These are phyloP conservation scores for Eristalis pertinax DNA, from an alignment of 2,888 invertebrate species.

Conservation along the genomic window DNA sequence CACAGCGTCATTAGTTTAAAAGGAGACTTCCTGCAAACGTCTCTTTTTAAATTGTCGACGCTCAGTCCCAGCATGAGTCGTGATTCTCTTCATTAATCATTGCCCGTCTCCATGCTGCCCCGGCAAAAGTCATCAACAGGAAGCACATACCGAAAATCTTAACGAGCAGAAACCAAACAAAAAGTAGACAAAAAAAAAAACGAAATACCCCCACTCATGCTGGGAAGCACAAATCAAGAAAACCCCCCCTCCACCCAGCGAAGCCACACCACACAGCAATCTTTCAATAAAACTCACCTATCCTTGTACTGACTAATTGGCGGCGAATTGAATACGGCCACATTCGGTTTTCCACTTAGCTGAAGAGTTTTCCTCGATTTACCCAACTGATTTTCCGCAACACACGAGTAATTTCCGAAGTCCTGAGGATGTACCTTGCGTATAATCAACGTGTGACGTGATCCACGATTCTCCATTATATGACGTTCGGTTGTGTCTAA, in stretches of 20 bases:
- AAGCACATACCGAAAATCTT: constrained; percentile 37
- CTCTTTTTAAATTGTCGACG: neutral
- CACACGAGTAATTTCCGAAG: constrained; percentile 88
- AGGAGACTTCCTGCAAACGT: neutral
- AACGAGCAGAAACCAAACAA: constrained; percentile 36
- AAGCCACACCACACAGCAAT: neutral
- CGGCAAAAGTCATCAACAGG: constrained; percentile 1
- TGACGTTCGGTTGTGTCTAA: constrained; percentile 86
- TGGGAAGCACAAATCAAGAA: neutral
- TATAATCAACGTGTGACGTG: constrained; percentile 86
- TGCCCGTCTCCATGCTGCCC: neutral
- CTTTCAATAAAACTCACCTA: constrained; percentile 77
- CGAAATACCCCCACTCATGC: constrained; percentile 15
- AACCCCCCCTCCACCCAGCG: neutral
- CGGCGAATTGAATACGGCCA: constrained; percentile 85
- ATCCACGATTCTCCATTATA: constrained; percentile 86
- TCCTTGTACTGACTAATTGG: constrained; percentile 84
- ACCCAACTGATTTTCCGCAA: constrained; percentile 87
- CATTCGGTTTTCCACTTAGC: constrained; percentile 86
- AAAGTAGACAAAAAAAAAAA: constrained; percentile 11
- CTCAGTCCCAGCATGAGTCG: neutral
- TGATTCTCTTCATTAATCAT: constrained; percentile 23
- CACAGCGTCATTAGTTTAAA: neutral
- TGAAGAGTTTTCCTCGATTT: constrained; percentile 85
- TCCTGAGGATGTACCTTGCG: constrained; percentile 86